Base-by-base conservation (phyloP, 1,140 invertebrate genomes). In the Tetramorium parvispinum region DNA sequence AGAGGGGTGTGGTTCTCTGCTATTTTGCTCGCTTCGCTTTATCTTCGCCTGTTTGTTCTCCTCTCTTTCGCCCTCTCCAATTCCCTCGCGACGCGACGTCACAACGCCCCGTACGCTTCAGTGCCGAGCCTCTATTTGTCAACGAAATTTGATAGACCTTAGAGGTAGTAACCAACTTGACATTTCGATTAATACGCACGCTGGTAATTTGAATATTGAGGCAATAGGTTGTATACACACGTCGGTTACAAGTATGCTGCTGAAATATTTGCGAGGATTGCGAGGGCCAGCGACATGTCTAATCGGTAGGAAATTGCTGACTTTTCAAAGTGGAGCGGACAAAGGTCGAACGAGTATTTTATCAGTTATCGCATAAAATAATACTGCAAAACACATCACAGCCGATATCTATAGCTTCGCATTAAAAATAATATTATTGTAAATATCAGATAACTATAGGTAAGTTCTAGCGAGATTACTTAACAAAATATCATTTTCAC, bases 351-450 rank as follows among this genome's bases (percentile, higher is more conserved):
- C 11, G 77, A 5, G 43, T 21, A 21, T 24, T 40, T 46, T 68
- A 53, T 79, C 61, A 37, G 46, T 79, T 79, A 79, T 68, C 46
- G 53, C 40, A 24, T 79, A 53, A 79, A 79, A 53, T 79, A 68
- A 51, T 37, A 53, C 16, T 40, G 61, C 32, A 77, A 77, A 68
- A 68, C 46, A 79, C 13, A 37, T 32, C 11, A 46, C 59, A n/a
- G 18, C 3, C 21, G 55, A 79, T 68, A 70, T 81, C 63, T 53
- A 32, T 81, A 43, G 24, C 46, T 68, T 51, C 53, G 13, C 2
- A 65, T 37, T 43, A 53, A 68, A 81, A 81, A 53, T 40, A 68
- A 68, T 81, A 10, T 21, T 66, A 66, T 55, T 55, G 63, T 18
- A 81, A 65, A 65, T 65, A 46, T 63, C 16, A 46, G 18, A 63